A percentile compares a stretch with the other conserved stretches of the same genome.
Evolutionary conservation across 2,888 invertebrate genomes (phyloP).

Genomic region (Mythimna vitellina): DNA sequence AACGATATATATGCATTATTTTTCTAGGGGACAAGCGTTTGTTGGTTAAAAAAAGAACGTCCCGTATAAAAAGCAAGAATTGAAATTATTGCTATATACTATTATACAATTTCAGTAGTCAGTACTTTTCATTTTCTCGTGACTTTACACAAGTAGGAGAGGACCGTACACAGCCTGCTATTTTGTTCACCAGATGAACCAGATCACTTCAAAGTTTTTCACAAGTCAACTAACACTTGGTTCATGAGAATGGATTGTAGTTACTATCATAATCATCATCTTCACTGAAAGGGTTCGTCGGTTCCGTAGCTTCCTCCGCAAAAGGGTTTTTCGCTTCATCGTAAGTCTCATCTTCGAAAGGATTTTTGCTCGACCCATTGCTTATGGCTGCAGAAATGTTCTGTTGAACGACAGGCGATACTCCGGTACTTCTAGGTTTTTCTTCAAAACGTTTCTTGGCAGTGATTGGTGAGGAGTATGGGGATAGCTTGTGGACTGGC

Average conservation of each 20-base stretch:
- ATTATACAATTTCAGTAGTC: background rate
- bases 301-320: constrained; percentile 87
- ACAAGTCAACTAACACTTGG: constrained; percentile 20
- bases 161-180: background rate
- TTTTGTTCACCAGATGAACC: background rate
- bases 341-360: constrained; percentile 87
- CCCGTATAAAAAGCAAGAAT: constrained; percentile 7
- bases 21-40: too few species aligned
- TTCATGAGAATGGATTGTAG: constrained; percentile 93
- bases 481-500: constrained; percentile 72
- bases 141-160: background rate
- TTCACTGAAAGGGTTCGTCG: constrained; percentile 90
- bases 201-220: constrained; percentile 9
- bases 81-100: constrained; percentile 6
- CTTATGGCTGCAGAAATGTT: constrained; percentile 67
- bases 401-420: constrained; percentile 72
- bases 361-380: constrained; percentile 73
- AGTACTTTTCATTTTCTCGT: background rate
- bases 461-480: constrained; percentile 69
- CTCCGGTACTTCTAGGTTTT: constrained; percentile 61
- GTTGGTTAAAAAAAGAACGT: too few species aligned
- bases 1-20: too few species aligned
- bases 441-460: constrained; percentile 62
- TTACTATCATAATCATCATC: constrained; percentile 93
- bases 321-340: constrained; percentile 93